phyloP scores from a whole-genome alignment of 2,797 vertebrate genomes.

The Protosalanx chinensis region DNA sequence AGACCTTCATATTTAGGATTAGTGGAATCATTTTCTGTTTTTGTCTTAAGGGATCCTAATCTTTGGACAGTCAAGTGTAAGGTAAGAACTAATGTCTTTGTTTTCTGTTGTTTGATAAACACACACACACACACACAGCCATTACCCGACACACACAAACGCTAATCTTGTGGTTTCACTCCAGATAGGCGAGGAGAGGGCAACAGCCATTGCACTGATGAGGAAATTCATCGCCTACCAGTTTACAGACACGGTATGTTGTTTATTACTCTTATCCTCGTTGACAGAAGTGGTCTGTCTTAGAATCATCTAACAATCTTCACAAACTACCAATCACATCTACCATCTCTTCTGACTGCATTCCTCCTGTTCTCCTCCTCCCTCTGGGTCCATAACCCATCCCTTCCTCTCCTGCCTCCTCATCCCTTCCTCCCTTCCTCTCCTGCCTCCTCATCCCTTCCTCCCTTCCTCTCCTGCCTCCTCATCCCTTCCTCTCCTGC shows the following conservation, averaged over 20 bases:
- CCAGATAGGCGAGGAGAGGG: constrained; percentile 91
- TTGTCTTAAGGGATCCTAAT: constrained; percentile 82
- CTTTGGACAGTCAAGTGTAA: constrained; percentile 96
- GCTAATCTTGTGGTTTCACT: neutral
- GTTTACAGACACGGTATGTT: constrained; percentile 88
- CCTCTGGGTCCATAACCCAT: too few relatives aligned
- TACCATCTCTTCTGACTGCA: too few relatives aligned
- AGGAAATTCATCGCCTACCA: constrained; percentile 98
- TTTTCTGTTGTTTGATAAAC: too few relatives aligned
- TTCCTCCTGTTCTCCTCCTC: too few relatives aligned
- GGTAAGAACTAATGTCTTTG: constrained; percentile 63
- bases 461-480: too few relatives aligned
- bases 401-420: too few relatives aligned
- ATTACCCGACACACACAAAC: neutral
- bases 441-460: neutral
- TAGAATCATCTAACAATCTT: too few relatives aligned
- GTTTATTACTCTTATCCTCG: neutral
- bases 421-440: neutral
- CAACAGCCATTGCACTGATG: constrained; percentile 91
- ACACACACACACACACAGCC: neutral
- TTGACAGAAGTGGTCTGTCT: too few relatives aligned
- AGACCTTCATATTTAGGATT: neutral
- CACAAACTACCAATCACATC: too few relatives aligned
- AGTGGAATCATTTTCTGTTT: neutral
- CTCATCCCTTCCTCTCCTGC: too few relatives aligned